Evolutionary conservation across 2,888 invertebrate genomes (phyloP), one percentile per base, ranked within the genome.

Genomic region (Physocephala rufipes): DNA sequence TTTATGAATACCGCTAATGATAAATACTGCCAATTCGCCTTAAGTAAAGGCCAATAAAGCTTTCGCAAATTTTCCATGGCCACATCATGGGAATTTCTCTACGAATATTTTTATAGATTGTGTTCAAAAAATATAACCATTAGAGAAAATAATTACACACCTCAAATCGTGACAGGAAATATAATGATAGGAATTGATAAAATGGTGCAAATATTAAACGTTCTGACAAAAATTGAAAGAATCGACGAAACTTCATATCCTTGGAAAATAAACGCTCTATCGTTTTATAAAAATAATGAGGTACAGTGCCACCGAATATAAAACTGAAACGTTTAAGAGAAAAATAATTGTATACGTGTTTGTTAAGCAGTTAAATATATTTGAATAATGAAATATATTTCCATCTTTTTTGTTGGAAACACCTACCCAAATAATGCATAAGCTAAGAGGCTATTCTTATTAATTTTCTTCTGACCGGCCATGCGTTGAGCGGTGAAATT

Each of bases 401-500:
- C 21, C 24, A n/a, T 55, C 53, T 55, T 24, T 55, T 13, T 21
- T 45, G 45, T 12, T 45, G 45, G 45, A 45, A 15, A 86, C 74
- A 93, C 74, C 75, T 75, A 93, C 93, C 94, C 94, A 87, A 91
- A 94, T 13, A 91, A 82, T 53, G 90, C 92, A 86, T 93, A 94
- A 0, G 93, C 92, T 49, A 92, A 80, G 4, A 93, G 84, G 78
- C 91, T 92, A 66, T 93, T 91, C 55, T 89, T 86, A 81, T 90
- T 90, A 12, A 93, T 82, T 47, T 85, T 82, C 79, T 89, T 90
- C 19, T 87, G 88, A 59, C 93, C 92, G n/a, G 90, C 87, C 13
- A 93, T 88, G 74, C 89, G 87, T 82, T 95, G 94, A 0, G 93
- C 91, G 43, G 91, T 89, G 63, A 91, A 87, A 83, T 93, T 94